Percentiles rank a stretch among this genome's conserved stretches.
Evolutionary conservation across 2,888 invertebrate species (phyloP).

Genomic region (Himalopsyche japonica): DNA sequence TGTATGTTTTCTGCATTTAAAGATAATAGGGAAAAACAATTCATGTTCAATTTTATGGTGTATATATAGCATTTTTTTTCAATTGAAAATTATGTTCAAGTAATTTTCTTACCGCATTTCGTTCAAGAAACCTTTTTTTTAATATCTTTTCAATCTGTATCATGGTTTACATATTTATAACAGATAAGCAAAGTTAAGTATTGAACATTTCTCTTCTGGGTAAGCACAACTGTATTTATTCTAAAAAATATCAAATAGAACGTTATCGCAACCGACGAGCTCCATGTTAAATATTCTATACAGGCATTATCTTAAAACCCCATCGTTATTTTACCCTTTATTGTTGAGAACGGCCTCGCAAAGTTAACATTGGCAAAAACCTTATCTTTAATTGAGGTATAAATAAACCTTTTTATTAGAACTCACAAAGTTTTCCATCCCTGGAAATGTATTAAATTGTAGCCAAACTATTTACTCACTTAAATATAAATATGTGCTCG

Average conservation of each 20-base stretch:
- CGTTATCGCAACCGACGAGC: not conserved
- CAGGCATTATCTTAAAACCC: not conserved
- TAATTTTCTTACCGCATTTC: too few relatives aligned
- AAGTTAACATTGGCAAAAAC: not conserved
- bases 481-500: too few relatives aligned
- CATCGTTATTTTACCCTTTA: conserved; percentile 9
- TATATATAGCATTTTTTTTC: too few relatives aligned
- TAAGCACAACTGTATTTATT: not conserved
- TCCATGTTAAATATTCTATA: not conserved
- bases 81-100: too few relatives aligned
- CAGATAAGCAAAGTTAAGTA: not conserved
- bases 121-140: too few relatives aligned
- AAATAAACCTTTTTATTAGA: conserved; percentile 10
- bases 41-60: too few relatives aligned
- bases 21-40: too few relatives aligned
- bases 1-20: too few relatives aligned
- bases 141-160: too few relatives aligned
- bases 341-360: not conserved
- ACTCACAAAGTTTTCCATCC: not conserved
- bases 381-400: conserved; percentile 23
- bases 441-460: not conserved
- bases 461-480: too few relatives aligned
- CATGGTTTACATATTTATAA: too few relatives aligned
- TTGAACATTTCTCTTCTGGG: not conserved
- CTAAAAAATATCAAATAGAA: not conserved